Evolutionary conservation across 2,113 vertebrate species (phyloP).

Genomic region (Aythya baeri): DNA sequence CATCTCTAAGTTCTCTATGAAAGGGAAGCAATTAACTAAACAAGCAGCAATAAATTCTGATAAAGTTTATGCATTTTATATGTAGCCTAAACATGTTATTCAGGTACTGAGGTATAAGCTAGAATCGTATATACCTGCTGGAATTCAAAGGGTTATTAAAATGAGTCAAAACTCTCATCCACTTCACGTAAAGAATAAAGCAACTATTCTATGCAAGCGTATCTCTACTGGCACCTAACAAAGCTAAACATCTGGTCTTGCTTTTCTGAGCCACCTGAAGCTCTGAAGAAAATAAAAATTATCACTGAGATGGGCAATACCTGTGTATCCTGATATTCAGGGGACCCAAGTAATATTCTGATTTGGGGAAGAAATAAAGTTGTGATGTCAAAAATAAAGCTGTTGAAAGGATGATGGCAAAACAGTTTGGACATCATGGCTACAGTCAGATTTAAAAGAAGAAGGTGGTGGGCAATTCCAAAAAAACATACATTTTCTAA

Average conservation of each 20-base stretch:
- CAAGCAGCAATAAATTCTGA: not conserved
- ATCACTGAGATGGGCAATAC: not conserved
- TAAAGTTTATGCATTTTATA: not conserved
- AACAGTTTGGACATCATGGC: not conserved
- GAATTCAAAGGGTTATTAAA: not conserved
- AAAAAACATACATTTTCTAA: not conserved
- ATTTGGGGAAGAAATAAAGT: not conserved
- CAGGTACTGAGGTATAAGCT: not conserved
- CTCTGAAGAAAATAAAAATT: not conserved
- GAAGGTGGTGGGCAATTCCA: accelerated
- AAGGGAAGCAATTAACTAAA: not conserved
- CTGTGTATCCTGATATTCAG: not conserved
- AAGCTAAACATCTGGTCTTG: not conserved
- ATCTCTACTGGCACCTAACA: not conserved
- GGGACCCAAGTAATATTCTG: not conserved
- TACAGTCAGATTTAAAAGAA: not conserved
- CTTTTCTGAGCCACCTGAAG: not conserved
- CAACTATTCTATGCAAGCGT: not conserved
- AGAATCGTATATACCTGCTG: not conserved
- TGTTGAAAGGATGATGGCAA: not conserved
- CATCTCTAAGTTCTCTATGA: not conserved
- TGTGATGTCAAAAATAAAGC: not conserved
- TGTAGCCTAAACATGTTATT: not conserved
- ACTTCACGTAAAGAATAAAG: not conserved
- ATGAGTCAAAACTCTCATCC: not conserved